Evolutionary conservation across 2,113 vertebrate species (phyloP), one percentile per base, ranked within the genome.

Genomic region (Python bivittatus): DNA sequence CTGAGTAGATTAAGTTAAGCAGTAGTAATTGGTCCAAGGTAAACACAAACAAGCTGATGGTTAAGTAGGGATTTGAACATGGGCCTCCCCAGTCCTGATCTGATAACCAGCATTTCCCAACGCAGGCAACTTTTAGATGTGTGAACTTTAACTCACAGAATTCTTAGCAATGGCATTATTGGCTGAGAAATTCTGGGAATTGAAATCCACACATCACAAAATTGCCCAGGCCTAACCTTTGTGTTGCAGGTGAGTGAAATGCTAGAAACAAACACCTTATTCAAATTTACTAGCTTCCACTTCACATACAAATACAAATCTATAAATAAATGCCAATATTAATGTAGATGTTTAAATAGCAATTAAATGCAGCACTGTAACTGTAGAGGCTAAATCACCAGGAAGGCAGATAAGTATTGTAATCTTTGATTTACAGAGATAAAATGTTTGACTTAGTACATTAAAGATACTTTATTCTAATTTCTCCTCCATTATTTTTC

Each of bases 391-490:
- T 92, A 54, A 92, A 84, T 92, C 48, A 89, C 6, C 22, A 25
- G 44, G 79, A 60, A 84, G 23, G 72, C 72, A 53, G 42, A n/a
- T 84, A 48, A 92, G 57, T 60, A 60, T 57, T 84, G 53, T 79
- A 29, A 57, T 38, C 23, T 89, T 89, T 84, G 56, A 89, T 79
- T 61, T 92, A 53, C 11, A 44, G 48, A 96, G 93, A 97, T 96
- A 95, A 92, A 95, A 96, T 95, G 94, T 95, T 0, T 0, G 91
- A 29, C 94, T 95, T 93, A 22, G 58, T 95, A 94, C 95, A 90
- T 93, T 97, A 96, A 97, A 97, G 95, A 95, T 96, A 94, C 91
- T 96, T 95, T 96, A 96, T 94, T 96, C 96, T 96, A 93, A 96
- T 96, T 92, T 96, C 96, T 93, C 92, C 91, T 94, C 93, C 95